Percentiles rank a stretch among this genome's conserved stretches.
phyloP scores from a whole-genome alignment of 2,797 vertebrate genomes.

The Neosilurus hyrtlii region DNA sequence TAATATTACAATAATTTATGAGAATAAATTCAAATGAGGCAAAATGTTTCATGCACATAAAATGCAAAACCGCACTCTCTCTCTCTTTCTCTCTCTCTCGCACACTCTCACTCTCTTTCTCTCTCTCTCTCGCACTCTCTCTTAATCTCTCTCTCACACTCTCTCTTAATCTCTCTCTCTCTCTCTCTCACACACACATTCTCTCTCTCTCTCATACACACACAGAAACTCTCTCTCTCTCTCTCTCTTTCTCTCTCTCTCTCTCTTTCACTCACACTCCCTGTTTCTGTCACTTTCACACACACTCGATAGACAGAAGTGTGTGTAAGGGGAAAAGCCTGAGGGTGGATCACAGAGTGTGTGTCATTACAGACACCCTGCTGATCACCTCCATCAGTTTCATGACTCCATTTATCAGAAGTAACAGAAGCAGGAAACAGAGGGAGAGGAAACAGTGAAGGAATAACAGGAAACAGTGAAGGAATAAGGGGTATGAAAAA shows the following conservation, averaged over 20 bases:
- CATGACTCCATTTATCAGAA: slow-evolving; percentile 37
- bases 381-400: slow-evolving; percentile 44
- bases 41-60: neutral
- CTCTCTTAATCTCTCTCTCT: too few relatives aligned
- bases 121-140: neutral
- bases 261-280: too few relatives aligned
- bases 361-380: slow-evolving; percentile 24
- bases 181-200: too few relatives aligned
- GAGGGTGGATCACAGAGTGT: slow-evolving; percentile 21
- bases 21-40: neutral
- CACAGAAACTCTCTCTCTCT: too few relatives aligned
- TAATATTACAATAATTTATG: neutral
- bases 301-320: neutral
- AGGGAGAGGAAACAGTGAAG: neutral
- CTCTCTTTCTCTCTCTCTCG: neutral
- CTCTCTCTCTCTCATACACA: too few relatives aligned
- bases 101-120: neutral
- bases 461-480: neutral
- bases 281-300: too few relatives aligned
- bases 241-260: too few relatives aligned
- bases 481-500: neutral
- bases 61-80: neutral
- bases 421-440: neutral
- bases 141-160: too few relatives aligned
- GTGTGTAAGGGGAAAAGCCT: slow-evolving; percentile 7